A percentile compares a stretch with the other conserved stretches of the same genome.
phyloP scores from a whole-genome alignment of 2,888 invertebrate species.

The Drosophila prostipennis region DNA sequence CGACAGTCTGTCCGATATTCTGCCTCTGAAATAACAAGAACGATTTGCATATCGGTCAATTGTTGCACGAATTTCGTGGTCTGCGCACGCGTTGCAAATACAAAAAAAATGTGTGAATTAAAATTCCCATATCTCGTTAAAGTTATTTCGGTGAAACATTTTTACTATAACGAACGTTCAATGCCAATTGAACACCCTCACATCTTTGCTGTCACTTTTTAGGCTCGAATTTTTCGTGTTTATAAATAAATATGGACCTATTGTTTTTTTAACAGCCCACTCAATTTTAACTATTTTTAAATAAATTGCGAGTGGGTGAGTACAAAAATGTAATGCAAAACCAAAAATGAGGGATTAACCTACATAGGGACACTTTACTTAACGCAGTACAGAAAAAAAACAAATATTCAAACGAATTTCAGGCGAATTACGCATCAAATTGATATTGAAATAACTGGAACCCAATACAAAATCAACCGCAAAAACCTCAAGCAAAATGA shows the following conservation, averaged over 20 bases:
- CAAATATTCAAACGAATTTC: conserved; percentile 19
- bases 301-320: conserved; percentile 6
- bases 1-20: conserved; percentile 41
- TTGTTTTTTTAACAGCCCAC: conserved; percentile 39
- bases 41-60: conserved; percentile 75
- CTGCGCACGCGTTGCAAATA: conserved; percentile 64
- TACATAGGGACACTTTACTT: conserved; percentile 49
- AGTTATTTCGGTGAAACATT: conserved; percentile 8
- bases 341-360: conserved; percentile 67
- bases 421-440: conserved; percentile 56
- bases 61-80: conserved; percentile 64
- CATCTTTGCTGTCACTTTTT: conserved; percentile 38
- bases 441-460: conserved; percentile 44
- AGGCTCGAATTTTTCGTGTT: conserved; percentile 4
- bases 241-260: conserved; percentile 37
- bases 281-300: conserved; percentile 53
- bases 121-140: conserved; percentile 31
- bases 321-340: conserved; percentile 63
- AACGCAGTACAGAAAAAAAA: conserved; percentile 1
- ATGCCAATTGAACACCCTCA: conserved; percentile 62
- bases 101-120: conserved; percentile 50
- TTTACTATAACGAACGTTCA: conserved; percentile 50
- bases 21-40: conserved; percentile 48
- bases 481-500: conserved; percentile 45
- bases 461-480: conserved; percentile 41